A percentile compares a stretch with the other conserved stretches of the same genome.
Evolutionary conservation across 2,797 vertebrate species (phyloP).

Genomic region (Sebastes minor): DNA sequence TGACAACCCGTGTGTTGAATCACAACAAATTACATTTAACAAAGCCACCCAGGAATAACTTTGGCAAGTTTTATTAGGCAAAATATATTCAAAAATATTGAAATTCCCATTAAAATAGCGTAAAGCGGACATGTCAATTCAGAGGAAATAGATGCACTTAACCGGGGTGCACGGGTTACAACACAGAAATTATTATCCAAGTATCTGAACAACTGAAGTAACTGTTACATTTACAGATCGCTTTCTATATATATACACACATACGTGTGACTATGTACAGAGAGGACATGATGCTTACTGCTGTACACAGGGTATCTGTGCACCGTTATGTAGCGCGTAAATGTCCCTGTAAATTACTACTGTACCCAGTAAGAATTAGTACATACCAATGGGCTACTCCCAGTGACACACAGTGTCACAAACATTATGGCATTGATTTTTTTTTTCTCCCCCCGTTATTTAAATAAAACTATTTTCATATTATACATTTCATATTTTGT

Average conservation of each 20-base stretch:
- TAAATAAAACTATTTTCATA: slow-evolving; percentile 87
- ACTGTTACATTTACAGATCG: slow-evolving; percentile 62
- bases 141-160: slow-evolving; percentile 69
- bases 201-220: slow-evolving; percentile 64
- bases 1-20: slow-evolving; percentile 53
- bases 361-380: slow-evolving; percentile 92
- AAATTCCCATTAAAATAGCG: slow-evolving; percentile 70
- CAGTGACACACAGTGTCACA: slow-evolving; percentile 99
- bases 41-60: slow-evolving; percentile 65
- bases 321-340: slow-evolving; percentile 73
- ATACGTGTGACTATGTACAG: slow-evolving; percentile 68
- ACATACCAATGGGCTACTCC: slow-evolving; percentile 93
- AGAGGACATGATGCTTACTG: slow-evolving; percentile 79
- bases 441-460: slow-evolving; percentile 59
- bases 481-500: slow-evolving; percentile 92
- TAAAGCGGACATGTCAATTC: slow-evolving; percentile 59
- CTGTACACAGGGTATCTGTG: slow-evolving; percentile 82
- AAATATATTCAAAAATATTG: slow-evolving; percentile 70
- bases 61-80: slow-evolving; percentile 74
- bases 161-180: slow-evolving; percentile 66
- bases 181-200: slow-evolving; percentile 64
- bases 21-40: slow-evolving; percentile 49
- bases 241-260: slow-evolving; percentile 36
- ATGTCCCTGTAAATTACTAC: slow-evolving; percentile 90
- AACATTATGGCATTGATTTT: slow-evolving; percentile 88